Base-by-base conservation (phyloP, 1,140 invertebrate genomes). In the Orchestia grillus region DNA sequence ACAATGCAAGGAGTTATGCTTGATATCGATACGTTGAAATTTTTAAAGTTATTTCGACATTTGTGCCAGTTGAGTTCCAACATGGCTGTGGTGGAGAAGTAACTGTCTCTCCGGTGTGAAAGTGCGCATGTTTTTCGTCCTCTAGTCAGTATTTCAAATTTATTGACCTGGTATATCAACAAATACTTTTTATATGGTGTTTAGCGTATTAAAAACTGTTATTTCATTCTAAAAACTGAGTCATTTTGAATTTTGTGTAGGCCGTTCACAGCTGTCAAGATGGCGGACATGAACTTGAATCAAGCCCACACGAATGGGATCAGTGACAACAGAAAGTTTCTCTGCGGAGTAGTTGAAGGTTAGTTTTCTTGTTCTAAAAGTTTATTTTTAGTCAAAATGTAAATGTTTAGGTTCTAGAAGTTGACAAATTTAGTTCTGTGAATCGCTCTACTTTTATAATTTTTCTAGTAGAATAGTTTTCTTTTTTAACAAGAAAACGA, bases 281-380 rank as follows among this genome's bases (percentile, higher is more conserved):
- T 96, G 96, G 94, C 96, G 77, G 96, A 96, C 95, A n/a, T 95
- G 41, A 96, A 96, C 77, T 95, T 94, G 36, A 96, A 88, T 44
- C 41, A 96, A 92, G 96, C 97, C 43, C 96, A 97, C 95, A 95
- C 96, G 40, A 96, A 97, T 95, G 96, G 96, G 90, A 87, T 97
- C 0, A 96, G 96, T 77, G 96, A 96, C 45, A 45, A 95, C 45
- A 97, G 97, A 88, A 98, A 98, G 97, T 99, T 99, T 97, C 98
- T 99, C 97, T 99, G 99, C 97, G 99, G 99, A 96, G 99, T 99
- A 96, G 98, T 99, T 45, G 99, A 99, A 98, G 99, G 98, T 98
- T 98, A 97, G 96, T 96, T 36, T 36, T 23, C 62, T 77, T 77
- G 11, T 15, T 28, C 28, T 77, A 3, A 23, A 23, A 77, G 62